Conservation (phyloP, 92 coral and sea anemone genomes). For the Epizoanthus scotinus region DNA sequence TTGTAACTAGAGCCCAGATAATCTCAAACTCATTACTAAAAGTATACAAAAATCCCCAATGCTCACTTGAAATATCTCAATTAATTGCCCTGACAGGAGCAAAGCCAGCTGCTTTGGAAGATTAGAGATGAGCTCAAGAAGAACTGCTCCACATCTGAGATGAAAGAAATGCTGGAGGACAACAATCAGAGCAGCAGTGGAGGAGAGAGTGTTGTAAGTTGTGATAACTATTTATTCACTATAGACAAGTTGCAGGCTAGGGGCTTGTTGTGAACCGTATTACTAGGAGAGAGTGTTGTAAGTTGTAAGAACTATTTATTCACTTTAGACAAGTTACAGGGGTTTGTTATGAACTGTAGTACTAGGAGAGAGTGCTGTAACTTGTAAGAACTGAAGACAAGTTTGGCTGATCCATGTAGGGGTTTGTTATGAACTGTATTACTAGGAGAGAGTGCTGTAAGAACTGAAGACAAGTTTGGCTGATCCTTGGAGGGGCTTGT, state of each 20-base stretch:
- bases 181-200: constrained; percentile 80
- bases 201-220: constrained; percentile 92
- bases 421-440: not conserved
- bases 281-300: constrained; percentile 83
- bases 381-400: constrained; percentile 21
- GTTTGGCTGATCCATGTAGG: not conserved
- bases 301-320: constrained; percentile 42
- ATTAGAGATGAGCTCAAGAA: constrained; percentile 83
- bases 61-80: not conserved
- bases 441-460: constrained; percentile 84
- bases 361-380: constrained; percentile 84
- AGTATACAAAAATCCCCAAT: too few species aligned
- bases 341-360: too few species aligned
- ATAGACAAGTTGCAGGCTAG: not conserved
- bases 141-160: constrained; percentile 58
- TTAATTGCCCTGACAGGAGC: constrained; percentile 59
- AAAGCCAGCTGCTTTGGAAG: constrained; percentile 89
- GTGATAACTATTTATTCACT: too few species aligned
- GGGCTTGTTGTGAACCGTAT: too few species aligned
- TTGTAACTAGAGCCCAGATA: too few species aligned
- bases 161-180: constrained; percentile 87
- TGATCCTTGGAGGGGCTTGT: not conserved
- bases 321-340: not conserved
- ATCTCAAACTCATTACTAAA: too few species aligned
- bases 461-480: not conserved